Percentiles rank a stretch among this genome's conserved stretches.
These are phyloP conservation scores for Sebastes steindachneri DNA, from an alignment of 2,797 vertebrate genomes.

Conservation along the genomic window DNA sequence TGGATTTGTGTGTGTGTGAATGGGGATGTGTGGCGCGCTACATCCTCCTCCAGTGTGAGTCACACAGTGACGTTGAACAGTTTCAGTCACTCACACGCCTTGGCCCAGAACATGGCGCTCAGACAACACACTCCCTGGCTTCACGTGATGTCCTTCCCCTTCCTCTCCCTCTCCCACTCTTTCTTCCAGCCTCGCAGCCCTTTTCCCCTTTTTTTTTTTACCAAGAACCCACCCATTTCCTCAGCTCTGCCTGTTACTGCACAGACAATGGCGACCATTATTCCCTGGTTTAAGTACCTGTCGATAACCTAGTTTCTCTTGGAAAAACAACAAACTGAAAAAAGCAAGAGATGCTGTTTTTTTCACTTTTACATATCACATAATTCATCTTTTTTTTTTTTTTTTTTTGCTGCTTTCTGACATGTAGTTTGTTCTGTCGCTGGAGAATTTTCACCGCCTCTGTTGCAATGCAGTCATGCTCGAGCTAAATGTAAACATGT, in stretches of 20 bases:
- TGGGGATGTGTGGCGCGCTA: slow-evolving; percentile 8
- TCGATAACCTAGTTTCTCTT: slow-evolving; percentile 43
- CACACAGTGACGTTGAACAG: slow-evolving; percentile 56
- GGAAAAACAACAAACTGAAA: slow-evolving; percentile 2
- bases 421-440: background rate
- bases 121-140: slow-evolving; percentile 76
- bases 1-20: slow-evolving; percentile 30
- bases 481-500: slow-evolving; percentile 30
- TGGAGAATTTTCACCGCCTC: background rate
- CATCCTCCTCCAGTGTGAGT: slow-evolving; percentile 65
- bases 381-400: background rate
- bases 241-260: slow-evolving; percentile 45
- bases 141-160: slow-evolving; percentile 70
- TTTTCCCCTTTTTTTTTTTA: background rate
- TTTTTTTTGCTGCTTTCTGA: background rate
- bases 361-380: background rate
- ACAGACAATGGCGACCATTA: slow-evolving; percentile 47
- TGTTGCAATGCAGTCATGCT: slow-evolving; percentile 10
- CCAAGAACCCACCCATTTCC: slow-evolving; percentile 49
- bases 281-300: background rate
- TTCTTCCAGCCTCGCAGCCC: background rate
- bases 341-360: background rate
- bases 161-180: slow-evolving; percentile 11
- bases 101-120: slow-evolving; percentile 74
- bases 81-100: slow-evolving; percentile 62